Evolutionary conservation across 2,797 vertebrate species (phyloP).

Genomic region (Alcedo quadribrachys): DNA sequence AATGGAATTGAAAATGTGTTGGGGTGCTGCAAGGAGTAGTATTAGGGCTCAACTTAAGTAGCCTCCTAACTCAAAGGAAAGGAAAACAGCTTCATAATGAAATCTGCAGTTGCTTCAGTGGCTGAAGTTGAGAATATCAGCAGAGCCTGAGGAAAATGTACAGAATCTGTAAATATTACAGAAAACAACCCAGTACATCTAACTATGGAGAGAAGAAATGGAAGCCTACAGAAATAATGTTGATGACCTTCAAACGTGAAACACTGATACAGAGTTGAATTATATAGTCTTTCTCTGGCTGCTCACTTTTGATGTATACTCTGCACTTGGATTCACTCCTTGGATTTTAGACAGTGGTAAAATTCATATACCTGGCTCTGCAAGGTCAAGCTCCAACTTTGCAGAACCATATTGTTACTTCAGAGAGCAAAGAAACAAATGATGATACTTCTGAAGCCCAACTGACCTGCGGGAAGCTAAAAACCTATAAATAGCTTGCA

Average conservation of each 20-base stretch:
- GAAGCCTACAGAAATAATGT: not conserved
- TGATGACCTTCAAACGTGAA: not conserved
- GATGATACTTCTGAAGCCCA: not conserved
- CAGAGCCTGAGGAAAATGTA: not conserved
- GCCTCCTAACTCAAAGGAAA: not conserved
- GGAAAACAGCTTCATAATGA: not conserved
- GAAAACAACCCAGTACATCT: not conserved
- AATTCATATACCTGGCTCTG: fast-evolving
- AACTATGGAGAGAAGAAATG: not conserved
- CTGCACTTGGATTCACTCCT: not conserved
- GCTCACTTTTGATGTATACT: not conserved
- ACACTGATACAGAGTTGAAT: not conserved
- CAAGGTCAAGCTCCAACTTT: not conserved
- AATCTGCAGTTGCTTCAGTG: not conserved
- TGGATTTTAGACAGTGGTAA: not conserved
- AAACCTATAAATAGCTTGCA: conserved; percentile 14
- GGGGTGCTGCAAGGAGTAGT: not conserved
- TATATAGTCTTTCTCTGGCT: not conserved
- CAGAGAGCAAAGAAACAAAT: not conserved
- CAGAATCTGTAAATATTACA: not conserved
- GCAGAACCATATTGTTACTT: not conserved
- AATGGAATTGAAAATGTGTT: not conserved
- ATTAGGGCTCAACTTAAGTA: not conserved
- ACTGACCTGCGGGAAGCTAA: conserved; percentile 18
- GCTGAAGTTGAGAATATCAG: not conserved